phyloP scores from a whole-genome alignment of 2,797 vertebrate species.

The Coregonus suidteri region DNA sequence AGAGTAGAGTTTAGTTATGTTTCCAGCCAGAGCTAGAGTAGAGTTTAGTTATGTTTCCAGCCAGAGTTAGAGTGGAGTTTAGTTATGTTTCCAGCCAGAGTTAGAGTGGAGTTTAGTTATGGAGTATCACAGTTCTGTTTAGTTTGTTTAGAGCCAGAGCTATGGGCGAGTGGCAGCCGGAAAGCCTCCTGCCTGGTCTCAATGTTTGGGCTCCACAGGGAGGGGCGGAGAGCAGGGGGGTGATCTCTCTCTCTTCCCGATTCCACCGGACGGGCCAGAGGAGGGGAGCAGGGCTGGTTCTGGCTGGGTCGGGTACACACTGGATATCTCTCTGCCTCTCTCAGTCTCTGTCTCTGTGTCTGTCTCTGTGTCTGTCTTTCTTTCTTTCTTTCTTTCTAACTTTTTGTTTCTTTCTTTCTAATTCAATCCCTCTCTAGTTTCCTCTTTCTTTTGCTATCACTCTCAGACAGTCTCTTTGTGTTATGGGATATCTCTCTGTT shows the following conservation, averaged over 20 bases:
- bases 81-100: no score
- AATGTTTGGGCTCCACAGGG: conserved; percentile 14
- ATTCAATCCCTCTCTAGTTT: neutral
- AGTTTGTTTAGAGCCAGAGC: no score
- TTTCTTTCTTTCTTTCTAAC: neutral
- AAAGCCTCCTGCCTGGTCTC: conserved; percentile 1
- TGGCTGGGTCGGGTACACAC: neutral
- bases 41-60: no score
- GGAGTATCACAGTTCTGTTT: no score
- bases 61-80: no score
- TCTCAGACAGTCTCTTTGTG: neutral
- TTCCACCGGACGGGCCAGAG: neutral
- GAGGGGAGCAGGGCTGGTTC: neutral
- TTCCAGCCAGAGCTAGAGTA: no score
- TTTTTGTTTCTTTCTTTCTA: neutral
- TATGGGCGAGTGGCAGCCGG: neutral
- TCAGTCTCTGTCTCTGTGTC: neutral
- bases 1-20: no score
- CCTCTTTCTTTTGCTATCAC: neutral
- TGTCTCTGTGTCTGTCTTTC: neutral
- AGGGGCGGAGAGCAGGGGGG: conserved; percentile 14
- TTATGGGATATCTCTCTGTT: neutral
- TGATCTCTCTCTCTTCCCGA: neutral
- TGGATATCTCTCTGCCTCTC: neutral
- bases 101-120: no score